phyloP scores from a whole-genome alignment of 2,797 vertebrate genomes.

The Danio choprae region DNA sequence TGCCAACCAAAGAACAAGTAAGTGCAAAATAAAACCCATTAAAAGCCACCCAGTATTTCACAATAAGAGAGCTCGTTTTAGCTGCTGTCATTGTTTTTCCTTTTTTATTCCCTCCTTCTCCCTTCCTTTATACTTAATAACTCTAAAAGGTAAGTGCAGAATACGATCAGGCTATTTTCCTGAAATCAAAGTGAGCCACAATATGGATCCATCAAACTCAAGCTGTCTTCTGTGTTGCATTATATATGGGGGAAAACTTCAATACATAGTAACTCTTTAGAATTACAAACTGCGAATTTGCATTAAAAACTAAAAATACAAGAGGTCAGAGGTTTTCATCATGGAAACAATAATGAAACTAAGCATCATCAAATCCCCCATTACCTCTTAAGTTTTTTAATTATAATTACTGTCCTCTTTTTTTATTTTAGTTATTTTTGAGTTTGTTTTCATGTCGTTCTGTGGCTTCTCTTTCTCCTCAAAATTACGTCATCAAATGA shows the following conservation, averaged over 20 bases:
- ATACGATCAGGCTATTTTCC: slow-evolving; percentile 74
- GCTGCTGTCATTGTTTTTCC: slow-evolving; percentile 57
- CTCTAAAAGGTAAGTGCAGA: slow-evolving; percentile 73
- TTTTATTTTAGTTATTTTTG: too few species aligned
- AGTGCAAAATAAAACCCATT: slow-evolving; percentile 66
- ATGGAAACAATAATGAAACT: slow-evolving; percentile 33
- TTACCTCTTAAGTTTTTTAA: slow-evolving; percentile 37
- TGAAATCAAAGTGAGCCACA: slow-evolving; percentile 67
- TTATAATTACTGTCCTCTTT: slow-evolving; percentile 44
- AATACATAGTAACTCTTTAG: slow-evolving; percentile 13
- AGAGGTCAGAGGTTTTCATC: background rate
- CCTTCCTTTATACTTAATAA: slow-evolving; percentile 64
- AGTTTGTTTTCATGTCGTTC: slow-evolving; percentile 44
- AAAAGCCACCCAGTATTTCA: slow-evolving; percentile 62
- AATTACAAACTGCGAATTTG: slow-evolving; percentile 10
- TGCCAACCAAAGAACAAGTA: slow-evolving; percentile 61
- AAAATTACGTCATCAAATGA: background rate
- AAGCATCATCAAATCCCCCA: slow-evolving; percentile 43
- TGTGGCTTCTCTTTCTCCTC: background rate
- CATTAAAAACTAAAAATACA: slow-evolving; percentile 27
- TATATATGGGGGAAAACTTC: slow-evolving; percentile 2
- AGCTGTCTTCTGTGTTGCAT: slow-evolving; percentile 49
- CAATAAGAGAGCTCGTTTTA: slow-evolving; percentile 63
- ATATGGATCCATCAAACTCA: slow-evolving; percentile 68
- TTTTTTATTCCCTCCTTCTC: slow-evolving; percentile 24